phyloP scores from a whole-genome alignment of 2,113 vertebrate species.

The Thunnus thynnus region DNA sequence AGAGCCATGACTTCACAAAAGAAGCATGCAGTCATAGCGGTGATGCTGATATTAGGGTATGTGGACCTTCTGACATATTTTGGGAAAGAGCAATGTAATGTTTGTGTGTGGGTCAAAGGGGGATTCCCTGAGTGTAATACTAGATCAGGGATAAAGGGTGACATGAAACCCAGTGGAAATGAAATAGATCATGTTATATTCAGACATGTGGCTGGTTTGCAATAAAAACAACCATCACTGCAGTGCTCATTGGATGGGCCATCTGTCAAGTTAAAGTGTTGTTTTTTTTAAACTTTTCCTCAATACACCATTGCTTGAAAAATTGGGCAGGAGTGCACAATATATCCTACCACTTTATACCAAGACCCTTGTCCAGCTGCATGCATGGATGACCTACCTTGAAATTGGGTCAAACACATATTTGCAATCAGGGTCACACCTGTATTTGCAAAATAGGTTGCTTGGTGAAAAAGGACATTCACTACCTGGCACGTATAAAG shows the following conservation, averaged over 20 bases:
- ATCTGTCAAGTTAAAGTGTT: neutral
- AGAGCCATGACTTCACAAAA: conserved; percentile 81
- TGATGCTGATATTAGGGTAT: conserved; percentile 79
- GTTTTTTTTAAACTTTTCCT: too few relatives aligned
- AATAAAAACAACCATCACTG: too few relatives aligned
- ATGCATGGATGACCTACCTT: too few relatives aligned
- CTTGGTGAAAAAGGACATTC: too few relatives aligned
- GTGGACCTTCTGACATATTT: conserved; percentile 61
- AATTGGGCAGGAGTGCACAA: too few relatives aligned
- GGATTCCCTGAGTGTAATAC: neutral
- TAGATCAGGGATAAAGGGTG: neutral
- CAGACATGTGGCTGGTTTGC: neutral
- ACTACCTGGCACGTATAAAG: too few relatives aligned
- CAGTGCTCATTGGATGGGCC: neutral
- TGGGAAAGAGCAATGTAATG: conserved; percentile 6
- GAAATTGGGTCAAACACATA: too few relatives aligned
- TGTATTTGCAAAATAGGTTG: too few relatives aligned
- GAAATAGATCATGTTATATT: neutral
- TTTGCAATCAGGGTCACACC: too few relatives aligned
- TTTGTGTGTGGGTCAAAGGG: conserved; percentile 34
- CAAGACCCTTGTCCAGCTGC: too few relatives aligned
- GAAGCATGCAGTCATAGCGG: conserved; percentile 76
- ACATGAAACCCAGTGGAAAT: neutral
- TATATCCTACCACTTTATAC: too few relatives aligned
- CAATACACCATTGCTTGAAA: too few relatives aligned